Evolutionary conservation across 1,140 invertebrate species (phyloP).

Genomic region (Zaprionus kolodkinae): DNA sequence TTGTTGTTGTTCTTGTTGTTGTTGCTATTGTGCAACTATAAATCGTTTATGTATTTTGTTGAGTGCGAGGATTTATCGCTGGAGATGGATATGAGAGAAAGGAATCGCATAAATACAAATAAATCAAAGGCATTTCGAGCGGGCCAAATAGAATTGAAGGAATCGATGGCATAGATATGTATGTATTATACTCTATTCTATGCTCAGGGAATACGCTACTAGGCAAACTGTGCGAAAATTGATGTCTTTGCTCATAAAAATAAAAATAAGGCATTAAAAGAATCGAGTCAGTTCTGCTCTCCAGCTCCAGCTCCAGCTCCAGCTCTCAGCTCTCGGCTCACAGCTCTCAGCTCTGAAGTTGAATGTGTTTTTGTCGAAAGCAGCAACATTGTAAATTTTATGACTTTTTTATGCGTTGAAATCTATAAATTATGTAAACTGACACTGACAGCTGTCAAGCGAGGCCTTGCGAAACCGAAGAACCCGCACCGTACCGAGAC

Average conservation of each 20-base stretch:
- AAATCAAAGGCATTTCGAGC: conserved; percentile 60
- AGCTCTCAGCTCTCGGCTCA: no score
- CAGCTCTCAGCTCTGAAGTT: not conserved
- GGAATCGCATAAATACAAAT: conserved; percentile 80
- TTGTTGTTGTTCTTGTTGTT: conserved; percentile 51
- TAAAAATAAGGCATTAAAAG: conserved; percentile 75
- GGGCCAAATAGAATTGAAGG: conserved; percentile 49
- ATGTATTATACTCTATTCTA: conserved; percentile 8
- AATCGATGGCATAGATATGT: conserved; percentile 33
- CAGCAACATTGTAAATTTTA: conserved; percentile 82
- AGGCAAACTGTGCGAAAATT: conserved; percentile 71
- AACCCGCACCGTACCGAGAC: not conserved
- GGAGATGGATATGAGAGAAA: conserved; percentile 70
- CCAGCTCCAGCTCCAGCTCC: not conserved
- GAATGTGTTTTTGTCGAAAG: conserved; percentile 72
- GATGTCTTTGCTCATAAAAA: conserved; percentile 80
- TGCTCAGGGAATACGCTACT: not conserved
- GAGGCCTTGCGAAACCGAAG: conserved; percentile 37
- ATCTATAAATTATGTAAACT: conserved; percentile 83
- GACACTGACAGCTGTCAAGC: conserved; percentile 81
- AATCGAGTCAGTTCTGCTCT: conserved; percentile 19
- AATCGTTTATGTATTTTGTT: conserved; percentile 82
- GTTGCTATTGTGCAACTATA: conserved; percentile 68
- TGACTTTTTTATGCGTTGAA: conserved; percentile 82
- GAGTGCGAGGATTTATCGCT: conserved; percentile 77